Evolutionary conservation across 53 echinoderm and acorn worm species (phyloP), one percentile per base, ranked within the genome.

Genomic region (Luidia sarsii): DNA sequence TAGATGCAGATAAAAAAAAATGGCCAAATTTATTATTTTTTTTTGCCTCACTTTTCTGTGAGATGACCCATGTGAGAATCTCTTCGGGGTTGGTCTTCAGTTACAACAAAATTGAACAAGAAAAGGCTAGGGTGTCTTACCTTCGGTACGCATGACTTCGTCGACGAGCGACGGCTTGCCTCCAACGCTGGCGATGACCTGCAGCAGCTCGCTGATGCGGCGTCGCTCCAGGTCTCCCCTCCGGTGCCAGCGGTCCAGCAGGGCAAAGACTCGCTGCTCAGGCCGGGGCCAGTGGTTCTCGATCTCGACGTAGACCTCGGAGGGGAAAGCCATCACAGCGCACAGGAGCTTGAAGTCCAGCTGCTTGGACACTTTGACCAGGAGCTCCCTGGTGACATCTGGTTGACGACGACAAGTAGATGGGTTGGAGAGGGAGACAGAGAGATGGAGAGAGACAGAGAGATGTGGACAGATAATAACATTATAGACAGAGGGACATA

Each of bases 201-300:
- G 70, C 20, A 59, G 36, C 0, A 83, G 49, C 19, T 83, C 83
- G 4, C 18, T n/a, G 13, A 83, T 36, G 21, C 62, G 38, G 21
- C 83, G 70, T 14, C 48, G 3, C 3, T 61, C 70, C n/a, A 7
- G 56, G 0, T 15, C 31, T 4, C 83, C 83, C 8, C 71, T 61
- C 20, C 83, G 70, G 21, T 18, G 48, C 83, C 83, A 83, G 13
- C 48, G 0, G 21, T 83, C 83, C 35, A 83, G 37, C 4, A 37
- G 20, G 2, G 68, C 19, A 50, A 70, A 83, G 0, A 60, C 57
- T 20, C 83, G 57, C 61, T 49, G 60, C 25, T 83, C 62, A 20
- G 45, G 57, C 21, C 5, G 11, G 11, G 7, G 5, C 24, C 61
- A 48, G 13, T 32, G 57, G 20, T 33, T 59, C 35, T 70, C 65